Evolutionary conservation across 1,140 invertebrate genomes (phyloP).

Genomic region (Pararge aegeria): DNA sequence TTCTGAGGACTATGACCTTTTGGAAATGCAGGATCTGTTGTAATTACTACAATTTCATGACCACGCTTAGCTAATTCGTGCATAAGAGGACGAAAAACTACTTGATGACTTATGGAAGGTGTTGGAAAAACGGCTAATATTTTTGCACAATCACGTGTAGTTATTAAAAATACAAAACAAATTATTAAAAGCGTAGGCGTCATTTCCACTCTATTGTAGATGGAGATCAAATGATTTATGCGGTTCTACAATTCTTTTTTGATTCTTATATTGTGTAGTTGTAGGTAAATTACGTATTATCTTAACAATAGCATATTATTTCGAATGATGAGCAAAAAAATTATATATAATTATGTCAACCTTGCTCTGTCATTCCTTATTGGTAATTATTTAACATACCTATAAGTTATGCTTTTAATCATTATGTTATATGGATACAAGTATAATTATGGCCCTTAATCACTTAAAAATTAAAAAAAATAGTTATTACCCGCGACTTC

Average conservation of each 20-base stretch:
- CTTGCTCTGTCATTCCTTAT: background rate
- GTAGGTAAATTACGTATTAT: background rate
- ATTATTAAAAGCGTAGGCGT: background rate
- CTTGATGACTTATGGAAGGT: conserved; percentile 79
- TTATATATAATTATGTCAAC: background rate
- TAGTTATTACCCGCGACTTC: too few relatives aligned
- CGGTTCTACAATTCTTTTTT: background rate
- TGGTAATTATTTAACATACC: background rate
- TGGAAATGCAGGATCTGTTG: conserved; percentile 45
- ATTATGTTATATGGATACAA: too few relatives aligned
- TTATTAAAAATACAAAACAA: background rate
- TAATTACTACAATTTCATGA: conserved; percentile 71
- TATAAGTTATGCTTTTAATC: background rate
- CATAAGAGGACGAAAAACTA: conserved; percentile 65
- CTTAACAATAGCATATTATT: background rate
- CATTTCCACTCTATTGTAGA: background rate
- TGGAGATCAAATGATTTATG: background rate
- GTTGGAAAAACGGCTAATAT: conserved; percentile 75
- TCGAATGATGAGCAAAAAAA: background rate
- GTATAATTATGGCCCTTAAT: too few relatives aligned
- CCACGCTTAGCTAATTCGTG: conserved; percentile 64
- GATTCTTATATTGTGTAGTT: background rate
- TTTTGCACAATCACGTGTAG: conserved; percentile 30
- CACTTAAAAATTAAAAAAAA: too few relatives aligned
- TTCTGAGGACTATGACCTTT: conserved; percentile 38